Conservation (phyloP, 2,113 vertebrate species). For the Siphamia tubifer region DNA sequence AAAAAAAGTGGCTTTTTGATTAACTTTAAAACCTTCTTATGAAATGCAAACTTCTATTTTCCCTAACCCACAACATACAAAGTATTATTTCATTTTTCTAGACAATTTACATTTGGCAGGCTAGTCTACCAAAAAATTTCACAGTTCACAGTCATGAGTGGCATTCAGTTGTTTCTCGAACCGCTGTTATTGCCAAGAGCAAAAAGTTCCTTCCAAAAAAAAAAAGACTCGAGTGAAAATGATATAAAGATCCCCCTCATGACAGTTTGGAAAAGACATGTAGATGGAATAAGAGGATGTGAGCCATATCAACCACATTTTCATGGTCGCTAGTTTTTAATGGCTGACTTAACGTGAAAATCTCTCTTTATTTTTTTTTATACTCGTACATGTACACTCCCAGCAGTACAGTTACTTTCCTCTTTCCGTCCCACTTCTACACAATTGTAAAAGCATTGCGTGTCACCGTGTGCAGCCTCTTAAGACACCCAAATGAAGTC, state of each 20-base stretch:
- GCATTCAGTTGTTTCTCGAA: neutral
- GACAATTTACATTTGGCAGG: neutral
- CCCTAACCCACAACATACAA: neutral
- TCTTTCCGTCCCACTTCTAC: neutral
- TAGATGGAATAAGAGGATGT: neutral
- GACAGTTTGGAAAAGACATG: neutral
- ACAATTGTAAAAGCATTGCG: neutral
- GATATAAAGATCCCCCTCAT: neutral
- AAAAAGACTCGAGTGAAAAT: neutral
- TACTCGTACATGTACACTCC: neutral
- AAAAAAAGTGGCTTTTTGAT: neutral
- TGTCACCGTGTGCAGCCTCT: conserved; percentile 20
- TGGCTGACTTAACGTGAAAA: neutral
- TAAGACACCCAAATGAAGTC: conserved; percentile 28
- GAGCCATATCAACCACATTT: neutral
- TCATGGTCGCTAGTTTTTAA: neutral
- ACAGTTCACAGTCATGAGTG: neutral
- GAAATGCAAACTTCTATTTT: neutral
- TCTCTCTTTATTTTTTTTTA: neutral
- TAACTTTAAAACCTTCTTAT: neutral
- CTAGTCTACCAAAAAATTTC: neutral
- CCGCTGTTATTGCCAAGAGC: neutral
- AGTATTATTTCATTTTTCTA: neutral
- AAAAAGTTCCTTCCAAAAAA: neutral
- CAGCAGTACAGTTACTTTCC: neutral